Evolutionary conservation across 2,888 invertebrate genomes (phyloP).

Genomic region (Neria commutata): DNA sequence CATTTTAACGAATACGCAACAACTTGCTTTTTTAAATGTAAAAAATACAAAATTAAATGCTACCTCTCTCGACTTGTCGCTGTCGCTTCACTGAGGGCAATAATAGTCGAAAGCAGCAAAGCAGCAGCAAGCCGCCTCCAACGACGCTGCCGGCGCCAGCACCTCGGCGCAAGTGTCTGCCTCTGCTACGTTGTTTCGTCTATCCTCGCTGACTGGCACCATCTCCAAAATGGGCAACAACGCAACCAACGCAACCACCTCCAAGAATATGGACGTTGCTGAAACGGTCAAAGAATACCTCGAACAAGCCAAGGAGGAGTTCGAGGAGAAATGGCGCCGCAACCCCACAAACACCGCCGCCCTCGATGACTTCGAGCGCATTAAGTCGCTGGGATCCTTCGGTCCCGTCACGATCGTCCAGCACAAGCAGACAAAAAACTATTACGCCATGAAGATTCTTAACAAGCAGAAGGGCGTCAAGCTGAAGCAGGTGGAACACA

Average conservation of each 20-base stretch:
- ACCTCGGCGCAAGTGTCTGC: constrained; percentile 45
- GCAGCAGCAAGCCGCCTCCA: constrained; percentile 16
- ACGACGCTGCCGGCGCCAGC: constrained; percentile 13
- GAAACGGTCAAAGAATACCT: constrained; percentile 98
- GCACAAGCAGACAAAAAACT: constrained; percentile 95
- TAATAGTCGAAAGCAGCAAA: constrained; percentile 24
- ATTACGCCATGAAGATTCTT: constrained; percentile 99
- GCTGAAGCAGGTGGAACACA: constrained; percentile 99
- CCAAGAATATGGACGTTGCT: constrained; percentile 97
- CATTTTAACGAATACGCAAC: neutral
- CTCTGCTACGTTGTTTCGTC: constrained; percentile 53
- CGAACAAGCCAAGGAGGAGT: constrained; percentile 96
- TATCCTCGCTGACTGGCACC: constrained; percentile 55
- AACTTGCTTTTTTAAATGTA: constrained; percentile 1
- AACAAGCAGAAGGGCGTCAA: constrained; percentile 99
- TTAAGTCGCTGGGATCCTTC: constrained; percentile 98
- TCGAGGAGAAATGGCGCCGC: constrained; percentile 98
- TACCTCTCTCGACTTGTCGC: constrained; percentile 62
- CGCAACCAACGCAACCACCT: constrained; percentile 96
- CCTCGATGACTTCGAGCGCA: constrained; percentile 97
- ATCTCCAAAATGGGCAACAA: constrained; percentile 88
- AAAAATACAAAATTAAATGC: constrained; percentile 37
- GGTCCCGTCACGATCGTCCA: constrained; percentile 99
- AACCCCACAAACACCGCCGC: constrained; percentile 94
- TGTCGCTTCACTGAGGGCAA: constrained; percentile 61